Conservation (phyloP, 2,797 vertebrate species). For the Rhodeus uyekii region DNA sequence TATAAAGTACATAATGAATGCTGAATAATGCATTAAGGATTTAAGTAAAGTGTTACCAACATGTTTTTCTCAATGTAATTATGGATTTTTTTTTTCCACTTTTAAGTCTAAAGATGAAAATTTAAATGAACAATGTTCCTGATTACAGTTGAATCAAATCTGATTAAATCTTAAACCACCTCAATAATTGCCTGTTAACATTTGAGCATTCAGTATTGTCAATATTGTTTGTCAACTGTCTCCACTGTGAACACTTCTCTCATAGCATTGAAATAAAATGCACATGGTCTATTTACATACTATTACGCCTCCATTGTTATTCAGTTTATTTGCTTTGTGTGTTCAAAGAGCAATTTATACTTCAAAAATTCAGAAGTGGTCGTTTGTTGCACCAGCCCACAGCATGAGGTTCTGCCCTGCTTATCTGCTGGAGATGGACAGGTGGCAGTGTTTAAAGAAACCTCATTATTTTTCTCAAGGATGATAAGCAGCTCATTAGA, state of each 20-base stretch:
- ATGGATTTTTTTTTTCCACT: not conserved
- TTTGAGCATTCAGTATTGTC: not conserved
- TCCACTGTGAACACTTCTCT: not conserved
- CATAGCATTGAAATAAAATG: not conserved
- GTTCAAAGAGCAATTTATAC: not conserved
- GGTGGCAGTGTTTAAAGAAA: constrained; percentile 46
- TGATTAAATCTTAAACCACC: not conserved
- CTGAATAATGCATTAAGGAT: not conserved
- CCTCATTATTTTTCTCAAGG: constrained; percentile 65
- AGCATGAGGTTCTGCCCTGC: constrained; percentile 51
- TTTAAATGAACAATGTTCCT: not conserved
- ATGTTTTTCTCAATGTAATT: not conserved
- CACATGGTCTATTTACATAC: constrained; percentile 6
- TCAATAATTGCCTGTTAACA: not conserved
- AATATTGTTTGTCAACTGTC: not conserved
- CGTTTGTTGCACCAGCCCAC: constrained; percentile 18
- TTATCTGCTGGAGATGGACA: constrained; percentile 59
- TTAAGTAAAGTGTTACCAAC: not conserved
- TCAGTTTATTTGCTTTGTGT: not conserved
- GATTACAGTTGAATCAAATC: not conserved
- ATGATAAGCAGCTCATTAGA: constrained; percentile 66
- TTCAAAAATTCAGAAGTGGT: not conserved
- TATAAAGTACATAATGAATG: not conserved
- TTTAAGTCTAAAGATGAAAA: not conserved
- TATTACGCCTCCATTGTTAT: constrained; percentile 10